Percentiles rank a stretch among this genome's conserved stretches.
Conservation (phyloP, 2,797 vertebrate genomes). For the Amphiprion clarkii region DNA sequence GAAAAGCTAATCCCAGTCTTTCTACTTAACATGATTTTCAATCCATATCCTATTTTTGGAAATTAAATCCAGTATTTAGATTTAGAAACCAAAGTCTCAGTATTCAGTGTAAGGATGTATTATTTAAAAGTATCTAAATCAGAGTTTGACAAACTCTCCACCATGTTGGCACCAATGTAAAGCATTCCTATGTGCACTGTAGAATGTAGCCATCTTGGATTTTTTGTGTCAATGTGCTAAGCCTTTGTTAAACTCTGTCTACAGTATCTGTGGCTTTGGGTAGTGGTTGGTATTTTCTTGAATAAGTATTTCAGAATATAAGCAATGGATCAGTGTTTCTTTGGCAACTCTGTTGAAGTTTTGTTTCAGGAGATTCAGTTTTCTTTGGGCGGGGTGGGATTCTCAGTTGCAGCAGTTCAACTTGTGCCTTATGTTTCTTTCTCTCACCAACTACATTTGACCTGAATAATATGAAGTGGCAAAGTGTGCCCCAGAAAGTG, state of each 20-base stretch:
- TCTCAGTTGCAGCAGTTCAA: constrained; percentile 79
- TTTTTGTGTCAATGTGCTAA: constrained; percentile 68
- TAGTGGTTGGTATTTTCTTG: constrained; percentile 61
- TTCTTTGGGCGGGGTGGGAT: constrained; percentile 63
- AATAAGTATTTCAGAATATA: constrained; percentile 71
- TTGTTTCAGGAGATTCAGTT: constrained; percentile 59
- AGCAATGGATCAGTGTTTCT: constrained; percentile 76
- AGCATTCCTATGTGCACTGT: constrained; percentile 76
- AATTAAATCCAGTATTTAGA: constrained; percentile 78
- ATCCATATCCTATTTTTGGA: constrained; percentile 61
- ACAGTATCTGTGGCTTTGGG: constrained; percentile 70
- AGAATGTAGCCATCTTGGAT: constrained; percentile 80
- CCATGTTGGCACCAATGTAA: constrained; percentile 76
- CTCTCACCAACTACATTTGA: constrained; percentile 83
- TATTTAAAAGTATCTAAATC: constrained; percentile 69
- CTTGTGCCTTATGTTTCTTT: constrained; percentile 90
- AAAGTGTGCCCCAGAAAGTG: constrained; percentile 61
- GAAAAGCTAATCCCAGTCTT: constrained; percentile 66
- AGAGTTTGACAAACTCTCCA: constrained; percentile 73
- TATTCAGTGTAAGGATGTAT: constrained; percentile 74
- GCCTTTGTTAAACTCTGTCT: constrained; percentile 70
- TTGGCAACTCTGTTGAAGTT: constrained; percentile 58
- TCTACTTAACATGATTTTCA: constrained; percentile 65
- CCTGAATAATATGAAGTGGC: constrained; percentile 64
- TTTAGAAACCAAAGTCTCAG: constrained; percentile 83